These are phyloP conservation scores for Steinernema carpocapsae DNA, from an alignment of 2,888 invertebrate species.

Conservation along the genomic window DNA sequence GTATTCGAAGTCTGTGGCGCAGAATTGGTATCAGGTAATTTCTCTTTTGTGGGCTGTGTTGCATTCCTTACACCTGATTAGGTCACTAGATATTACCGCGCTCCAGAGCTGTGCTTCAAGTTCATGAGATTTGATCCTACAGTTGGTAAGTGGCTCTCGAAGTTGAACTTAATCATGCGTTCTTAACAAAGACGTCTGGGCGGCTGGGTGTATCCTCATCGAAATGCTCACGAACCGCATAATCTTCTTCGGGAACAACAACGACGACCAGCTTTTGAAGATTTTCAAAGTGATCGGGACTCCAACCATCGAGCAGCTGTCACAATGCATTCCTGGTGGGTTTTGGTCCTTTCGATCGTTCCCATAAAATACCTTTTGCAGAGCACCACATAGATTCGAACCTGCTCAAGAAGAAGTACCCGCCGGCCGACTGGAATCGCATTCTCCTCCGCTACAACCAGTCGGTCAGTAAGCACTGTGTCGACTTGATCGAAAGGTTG, in stretches of 20 bases:
- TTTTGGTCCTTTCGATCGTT: not conserved
- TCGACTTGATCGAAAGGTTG: constrained; percentile 39
- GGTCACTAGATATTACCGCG: constrained; percentile 13
- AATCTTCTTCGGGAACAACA: constrained; percentile 42
- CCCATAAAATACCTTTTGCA: not conserved
- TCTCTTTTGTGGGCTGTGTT: not conserved
- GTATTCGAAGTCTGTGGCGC: not conserved
- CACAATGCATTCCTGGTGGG: constrained; percentile 40
- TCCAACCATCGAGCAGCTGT: constrained; percentile 37
- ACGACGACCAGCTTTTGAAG: constrained; percentile 40
- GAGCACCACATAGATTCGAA: constrained; percentile 36
- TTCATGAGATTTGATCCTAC: constrained; percentile 6
- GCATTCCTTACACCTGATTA: not conserved
- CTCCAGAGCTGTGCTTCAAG: constrained; percentile 19
- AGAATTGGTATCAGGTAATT: not conserved
- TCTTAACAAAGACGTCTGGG: constrained; percentile 36
- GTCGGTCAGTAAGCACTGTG: constrained; percentile 12
- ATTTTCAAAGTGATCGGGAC: constrained; percentile 43
- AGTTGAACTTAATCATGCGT: not conserved
- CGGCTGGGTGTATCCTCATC: constrained; percentile 41
- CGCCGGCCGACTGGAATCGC: constrained; percentile 39
- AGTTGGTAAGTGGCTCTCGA: not conserved
- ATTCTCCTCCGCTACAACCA: constrained; percentile 40
- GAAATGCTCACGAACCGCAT: constrained; percentile 43
- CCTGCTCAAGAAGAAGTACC: constrained; percentile 37